These are phyloP conservation scores for Bombylius discolor DNA, from an alignment of 2,888 invertebrate genomes.

Conservation along the genomic window DNA sequence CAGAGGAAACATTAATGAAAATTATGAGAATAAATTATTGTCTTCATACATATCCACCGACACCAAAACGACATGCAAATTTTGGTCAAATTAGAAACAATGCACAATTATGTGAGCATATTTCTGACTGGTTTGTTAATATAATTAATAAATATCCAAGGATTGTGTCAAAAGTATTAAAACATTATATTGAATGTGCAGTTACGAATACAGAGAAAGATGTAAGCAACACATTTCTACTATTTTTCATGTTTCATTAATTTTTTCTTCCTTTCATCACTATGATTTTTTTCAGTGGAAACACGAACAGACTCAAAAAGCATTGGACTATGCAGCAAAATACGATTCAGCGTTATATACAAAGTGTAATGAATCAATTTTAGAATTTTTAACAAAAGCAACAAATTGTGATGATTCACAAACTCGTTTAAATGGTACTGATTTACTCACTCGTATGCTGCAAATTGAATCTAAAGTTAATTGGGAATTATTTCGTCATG, in stretches of 20 bases:
- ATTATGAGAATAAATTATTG: constrained; percentile 29
- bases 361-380: constrained; percentile 32
- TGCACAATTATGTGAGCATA: constrained; percentile 25
- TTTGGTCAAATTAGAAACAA: constrained; percentile 4
- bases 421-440: constrained; percentile 27
- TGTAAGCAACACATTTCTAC: constrained; percentile 11
- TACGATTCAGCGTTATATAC: constrained; percentile 32
- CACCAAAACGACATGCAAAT: constrained; percentile 15
- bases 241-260: background rate
- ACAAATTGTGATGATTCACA: constrained; percentile 27
- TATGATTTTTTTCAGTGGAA: constrained; percentile 23
- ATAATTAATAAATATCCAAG: constrained; percentile 29
- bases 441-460: constrained; percentile 27
- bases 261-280: background rate
- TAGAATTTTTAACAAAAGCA: constrained; percentile 25
- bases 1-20: constrained; percentile 27
- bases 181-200: constrained; percentile 27
- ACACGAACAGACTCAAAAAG: constrained; percentile 24
- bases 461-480: constrained; percentile 28
- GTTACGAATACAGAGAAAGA: constrained; percentile 28
- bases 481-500: constrained; percentile 32
- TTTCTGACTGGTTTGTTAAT: constrained; percentile 33
- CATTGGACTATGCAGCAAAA: constrained; percentile 32
- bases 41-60: constrained; percentile 25
- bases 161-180: constrained; percentile 24